Evolutionary conservation across 2,113 vertebrate genomes (phyloP).

Genomic region (Heliornis fulica): DNA sequence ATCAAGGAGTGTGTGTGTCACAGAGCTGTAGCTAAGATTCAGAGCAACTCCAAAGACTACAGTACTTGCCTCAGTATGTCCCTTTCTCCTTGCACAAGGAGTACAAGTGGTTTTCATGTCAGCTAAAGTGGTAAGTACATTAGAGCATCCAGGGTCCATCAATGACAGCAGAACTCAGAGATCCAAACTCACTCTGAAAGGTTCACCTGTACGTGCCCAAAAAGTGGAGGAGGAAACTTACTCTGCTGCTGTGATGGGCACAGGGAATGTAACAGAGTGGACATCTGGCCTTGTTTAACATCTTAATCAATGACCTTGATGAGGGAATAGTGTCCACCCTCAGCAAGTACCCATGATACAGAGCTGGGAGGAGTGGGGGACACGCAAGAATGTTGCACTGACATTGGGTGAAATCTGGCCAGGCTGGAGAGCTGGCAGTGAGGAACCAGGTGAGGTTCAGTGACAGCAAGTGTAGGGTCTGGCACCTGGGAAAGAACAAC

Average conservation of each 20-base stretch:
- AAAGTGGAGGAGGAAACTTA: background rate
- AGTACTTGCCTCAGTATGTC: background rate
- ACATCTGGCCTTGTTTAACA: too few species aligned
- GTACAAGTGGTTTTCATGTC: background rate
- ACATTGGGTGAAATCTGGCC: too few species aligned
- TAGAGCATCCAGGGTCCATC: background rate
- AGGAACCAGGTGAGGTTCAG: too few species aligned
- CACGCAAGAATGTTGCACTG: too few species aligned
- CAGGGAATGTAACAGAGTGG: accelerated
- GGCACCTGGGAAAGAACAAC: too few species aligned
- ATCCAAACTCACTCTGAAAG: background rate
- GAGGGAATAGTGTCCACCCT: too few species aligned
- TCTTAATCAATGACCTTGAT: too few species aligned
- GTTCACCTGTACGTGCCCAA: background rate
- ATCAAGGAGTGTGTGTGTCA: background rate
- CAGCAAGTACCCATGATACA: too few species aligned
- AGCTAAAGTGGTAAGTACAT: background rate
- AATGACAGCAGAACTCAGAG: background rate
- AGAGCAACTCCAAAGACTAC: background rate
- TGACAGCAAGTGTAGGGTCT: too few species aligned
- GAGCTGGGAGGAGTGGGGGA: too few species aligned
- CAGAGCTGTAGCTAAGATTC: background rate
- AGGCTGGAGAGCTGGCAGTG: too few species aligned
- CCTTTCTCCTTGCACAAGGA: background rate
- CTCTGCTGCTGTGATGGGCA: background rate